A percentile compares a stretch with the other conserved stretches of the same genome.
These are phyloP conservation scores for Notarius quadriscutis DNA, from an alignment of 2,113 vertebrate species.

Conservation along the genomic window DNA sequence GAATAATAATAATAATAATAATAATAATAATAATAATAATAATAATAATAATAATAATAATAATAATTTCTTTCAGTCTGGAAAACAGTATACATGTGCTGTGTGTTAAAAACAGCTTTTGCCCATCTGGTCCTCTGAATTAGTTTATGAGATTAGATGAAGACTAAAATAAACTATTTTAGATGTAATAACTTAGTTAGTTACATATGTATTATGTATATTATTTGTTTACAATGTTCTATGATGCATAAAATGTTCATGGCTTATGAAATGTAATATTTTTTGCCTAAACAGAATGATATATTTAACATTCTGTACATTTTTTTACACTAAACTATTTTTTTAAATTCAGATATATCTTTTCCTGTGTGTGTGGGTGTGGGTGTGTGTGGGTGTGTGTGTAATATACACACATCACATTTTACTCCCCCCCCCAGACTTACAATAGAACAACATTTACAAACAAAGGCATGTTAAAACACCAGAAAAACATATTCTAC, in stretches of 20 bases:
- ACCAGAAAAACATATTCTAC: not conserved
- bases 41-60: too few species aligned
- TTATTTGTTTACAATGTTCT: not conserved
- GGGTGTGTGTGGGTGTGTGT: too few species aligned
- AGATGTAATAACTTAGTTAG: not conserved
- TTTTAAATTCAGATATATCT: not conserved
- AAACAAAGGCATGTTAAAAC: conserved; percentile 1
- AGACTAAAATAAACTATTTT: not conserved
- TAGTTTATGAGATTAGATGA: not conserved
- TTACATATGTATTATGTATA: not conserved
- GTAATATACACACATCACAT: not conserved
- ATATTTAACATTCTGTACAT: not conserved
- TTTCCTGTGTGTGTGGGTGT: not conserved
- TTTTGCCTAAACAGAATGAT: not conserved
- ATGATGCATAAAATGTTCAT: not conserved
- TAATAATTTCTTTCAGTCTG: not conserved
- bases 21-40: too few species aligned
- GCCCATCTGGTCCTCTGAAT: not conserved
- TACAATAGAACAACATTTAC: not conserved
- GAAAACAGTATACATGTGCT: not conserved
- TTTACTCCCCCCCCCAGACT: not conserved
- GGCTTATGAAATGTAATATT: not conserved
- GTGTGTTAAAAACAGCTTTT: too few species aligned
- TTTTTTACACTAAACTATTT: not conserved
- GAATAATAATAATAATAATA: too few species aligned